Conservation (phyloP, 2,797 vertebrate species). For the Psittacula derbiana region DNA sequence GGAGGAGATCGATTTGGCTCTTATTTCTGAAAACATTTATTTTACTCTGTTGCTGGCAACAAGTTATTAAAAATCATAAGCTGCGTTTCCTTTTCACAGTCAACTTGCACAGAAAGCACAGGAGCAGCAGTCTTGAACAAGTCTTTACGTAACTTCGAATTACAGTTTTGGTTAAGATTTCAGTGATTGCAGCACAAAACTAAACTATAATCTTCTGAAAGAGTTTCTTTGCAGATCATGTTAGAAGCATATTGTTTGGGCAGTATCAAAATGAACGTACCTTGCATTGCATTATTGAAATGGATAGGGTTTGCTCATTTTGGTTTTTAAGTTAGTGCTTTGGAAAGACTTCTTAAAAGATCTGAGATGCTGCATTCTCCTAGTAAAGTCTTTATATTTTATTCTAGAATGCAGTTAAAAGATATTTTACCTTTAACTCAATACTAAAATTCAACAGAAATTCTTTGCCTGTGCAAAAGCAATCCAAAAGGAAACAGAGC, state of each 20-base stretch:
- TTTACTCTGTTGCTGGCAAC: background rate
- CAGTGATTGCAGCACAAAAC: background rate
- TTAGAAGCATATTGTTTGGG: background rate
- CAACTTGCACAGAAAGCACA: background rate
- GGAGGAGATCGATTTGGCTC: background rate
- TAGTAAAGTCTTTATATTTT: background rate
- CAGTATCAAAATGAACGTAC: background rate
- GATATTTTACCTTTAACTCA: background rate
- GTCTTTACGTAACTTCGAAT: background rate
- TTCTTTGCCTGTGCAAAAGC: background rate
- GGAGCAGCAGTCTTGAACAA: background rate
- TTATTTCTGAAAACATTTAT: accelerated
- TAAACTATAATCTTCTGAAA: background rate
- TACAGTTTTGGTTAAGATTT: background rate
- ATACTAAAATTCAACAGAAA: background rate
- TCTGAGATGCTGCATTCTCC: background rate
- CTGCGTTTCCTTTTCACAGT: background rate
- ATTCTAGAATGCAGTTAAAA: background rate
- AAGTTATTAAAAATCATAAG: background rate
- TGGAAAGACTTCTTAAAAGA: background rate
- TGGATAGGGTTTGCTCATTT: background rate
- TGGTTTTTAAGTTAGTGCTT: background rate
- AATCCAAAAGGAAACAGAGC: background rate
- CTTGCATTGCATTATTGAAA: background rate
- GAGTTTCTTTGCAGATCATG: background rate